Base-by-base conservation (phyloP, 2,113 vertebrate genomes). In the Typhlomys cinereus region DNA sequence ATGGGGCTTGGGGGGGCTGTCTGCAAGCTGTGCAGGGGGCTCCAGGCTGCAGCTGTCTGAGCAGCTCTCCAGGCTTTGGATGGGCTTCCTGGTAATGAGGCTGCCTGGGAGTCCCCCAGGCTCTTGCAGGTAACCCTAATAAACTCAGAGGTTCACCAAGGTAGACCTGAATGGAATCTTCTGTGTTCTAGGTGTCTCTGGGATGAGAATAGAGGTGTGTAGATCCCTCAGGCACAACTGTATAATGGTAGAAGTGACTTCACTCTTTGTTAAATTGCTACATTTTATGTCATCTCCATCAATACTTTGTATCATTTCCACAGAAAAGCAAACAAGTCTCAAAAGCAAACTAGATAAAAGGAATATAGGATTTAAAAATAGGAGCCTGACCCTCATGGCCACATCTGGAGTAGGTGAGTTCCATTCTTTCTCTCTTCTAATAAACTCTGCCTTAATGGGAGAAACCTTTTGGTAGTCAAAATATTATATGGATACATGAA, bases 401-500 rank as follows among this genome's bases (percentile, higher is more conserved):
- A n/a, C n/a, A n/a, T n/a, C n/a, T n/a, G n/a, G n/a, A n/a, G n/a
- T n/a, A n/a, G n/a, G n/a, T n/a, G n/a, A n/a, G n/a, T n/a, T n/a
- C n/a, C n/a, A n/a, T n/a, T n/a, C n/a, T n/a, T n/a, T n/a, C n/a
- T n/a, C n/a, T n/a, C n/a, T n/a, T n/a, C n/a, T n/a, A n/a, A n/a
- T n/a, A n/a, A n/a, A n/a, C n/a, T n/a, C n/a, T n/a, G n/a, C n/a
- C n/a, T n/a, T n/a, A n/a, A n/a, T n/a, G n/a, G n/a, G 54, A 59
- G 57, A 59, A 59, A 25, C 25, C 25, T 7, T 4, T 18, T 0
- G 5, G n/a, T 21, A 64, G 23, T 44, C 73, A 46, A 48, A 71
- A 46, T 14, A 17, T 20, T 7, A 1, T 14, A 1, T 0, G 20
- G 41, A 8, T 15, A 2, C 7, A 2, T 2, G 5, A 6, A 4